These are phyloP conservation scores for Drosophila mercatorum DNA, from an alignment of 2,888 invertebrate species.

Conservation along the genomic window DNA sequence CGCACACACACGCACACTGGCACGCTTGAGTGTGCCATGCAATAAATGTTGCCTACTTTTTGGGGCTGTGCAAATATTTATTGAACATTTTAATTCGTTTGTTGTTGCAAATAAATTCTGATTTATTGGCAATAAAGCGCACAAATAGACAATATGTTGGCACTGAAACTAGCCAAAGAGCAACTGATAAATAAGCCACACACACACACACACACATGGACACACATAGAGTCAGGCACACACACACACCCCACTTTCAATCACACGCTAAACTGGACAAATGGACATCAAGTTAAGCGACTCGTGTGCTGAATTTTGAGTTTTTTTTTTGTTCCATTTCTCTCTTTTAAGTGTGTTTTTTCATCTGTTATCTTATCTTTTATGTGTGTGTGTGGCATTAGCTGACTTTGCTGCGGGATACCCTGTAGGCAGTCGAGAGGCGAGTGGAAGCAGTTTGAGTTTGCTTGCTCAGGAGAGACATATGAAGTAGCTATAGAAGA, in stretches of 20 bases:
- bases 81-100: conserved; percentile 85
- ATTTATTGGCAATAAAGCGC: conserved; percentile 85
- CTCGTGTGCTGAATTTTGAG: conserved; percentile 71
- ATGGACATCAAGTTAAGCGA: conserved; percentile 48
- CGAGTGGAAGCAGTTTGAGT: not conserved
- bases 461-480: no score
- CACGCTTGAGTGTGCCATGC: conserved; percentile 31
- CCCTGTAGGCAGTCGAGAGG: not conserved
- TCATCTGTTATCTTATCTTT: conserved; percentile 9
- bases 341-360: conserved; percentile 5
- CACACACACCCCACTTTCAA: not conserved
- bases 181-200: conserved; percentile 39
- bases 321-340: conserved; percentile 1
- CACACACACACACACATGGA: not conserved
- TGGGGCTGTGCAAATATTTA: conserved; percentile 82
- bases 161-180: conserved; percentile 49
- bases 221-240: no score
- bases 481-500: no score
- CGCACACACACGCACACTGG: not conserved
- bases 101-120: conserved; percentile 85
- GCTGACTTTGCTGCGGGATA: conserved; percentile 10
- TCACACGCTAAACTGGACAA: conserved; percentile 42
- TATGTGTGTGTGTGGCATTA: conserved; percentile 8
- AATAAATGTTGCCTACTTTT: conserved; percentile 66
- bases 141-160: conserved; percentile 75